Evolutionary conservation across 2,888 invertebrate genomes (phyloP).

Genomic region (Rutpela maculata): DNA sequence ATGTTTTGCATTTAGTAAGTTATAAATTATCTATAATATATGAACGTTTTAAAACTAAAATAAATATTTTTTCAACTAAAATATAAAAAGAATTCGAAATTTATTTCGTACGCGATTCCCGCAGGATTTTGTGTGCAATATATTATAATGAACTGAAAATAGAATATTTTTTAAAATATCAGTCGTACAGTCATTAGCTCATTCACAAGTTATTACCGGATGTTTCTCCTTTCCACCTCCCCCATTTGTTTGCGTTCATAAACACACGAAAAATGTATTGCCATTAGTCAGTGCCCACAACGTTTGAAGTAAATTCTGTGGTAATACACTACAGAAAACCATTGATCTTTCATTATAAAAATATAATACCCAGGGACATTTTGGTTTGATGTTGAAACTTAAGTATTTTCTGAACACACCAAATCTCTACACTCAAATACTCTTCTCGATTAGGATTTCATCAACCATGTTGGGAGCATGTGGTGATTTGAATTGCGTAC

Average conservation of each 20-base stretch:
- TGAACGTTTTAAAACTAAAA: conserved; percentile 27
- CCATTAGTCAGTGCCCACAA: background rate
- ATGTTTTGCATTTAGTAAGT: conserved; percentile 12
- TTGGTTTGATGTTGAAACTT: too few species aligned
- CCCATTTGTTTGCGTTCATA: background rate
- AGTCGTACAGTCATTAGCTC: background rate
- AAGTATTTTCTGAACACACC: too few species aligned
- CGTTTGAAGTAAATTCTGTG: too few species aligned
- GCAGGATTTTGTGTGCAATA: background rate
- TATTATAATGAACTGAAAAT: conserved; percentile 24
- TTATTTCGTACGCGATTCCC: background rate
- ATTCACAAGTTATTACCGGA: conserved; percentile 16
- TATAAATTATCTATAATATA: conserved; percentile 20
- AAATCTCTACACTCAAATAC: too few species aligned
- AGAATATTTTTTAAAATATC: conserved; percentile 1
- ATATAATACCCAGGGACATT: too few species aligned
- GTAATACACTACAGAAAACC: too few species aligned
- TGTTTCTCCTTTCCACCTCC: background rate
- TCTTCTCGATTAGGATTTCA: too few species aligned
- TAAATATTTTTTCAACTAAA: conserved; percentile 33
- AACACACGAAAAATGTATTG: background rate
- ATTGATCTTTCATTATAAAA: too few species aligned
- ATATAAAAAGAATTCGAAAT: conserved; percentile 26
- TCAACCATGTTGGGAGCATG: too few species aligned
- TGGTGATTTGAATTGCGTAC: too few species aligned